These are phyloP conservation scores for Julus scanicus DNA, from an alignment of 2,888 invertebrate species.

Conservation along the genomic window DNA sequence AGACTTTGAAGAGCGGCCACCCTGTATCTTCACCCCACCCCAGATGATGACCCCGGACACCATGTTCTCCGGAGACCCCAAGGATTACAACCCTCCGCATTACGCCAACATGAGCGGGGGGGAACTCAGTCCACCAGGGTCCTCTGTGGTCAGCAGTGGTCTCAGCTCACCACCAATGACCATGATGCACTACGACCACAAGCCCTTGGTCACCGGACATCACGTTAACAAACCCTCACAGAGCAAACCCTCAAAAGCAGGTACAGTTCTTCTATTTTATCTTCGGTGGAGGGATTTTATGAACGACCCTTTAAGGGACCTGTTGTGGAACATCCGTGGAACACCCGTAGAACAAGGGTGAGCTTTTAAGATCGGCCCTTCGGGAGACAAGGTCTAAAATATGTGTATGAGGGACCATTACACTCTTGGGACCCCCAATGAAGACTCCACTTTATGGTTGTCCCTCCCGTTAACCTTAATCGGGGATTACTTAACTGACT, in stretches of 20 bases:
- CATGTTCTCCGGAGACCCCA: conserved; percentile 45
- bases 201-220: not conserved
- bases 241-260: conserved; percentile 53
- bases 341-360: too few relatives aligned
- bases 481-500: too few relatives aligned
- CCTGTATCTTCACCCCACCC: conserved; percentile 55
- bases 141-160: conserved; percentile 54
- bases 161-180: conserved; percentile 41
- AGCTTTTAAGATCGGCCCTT: too few relatives aligned
- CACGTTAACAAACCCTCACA: conserved; percentile 42
- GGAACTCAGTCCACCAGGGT: conserved; percentile 51
- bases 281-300: not conserved
- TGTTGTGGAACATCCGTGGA: too few relatives aligned
- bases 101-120: conserved; percentile 10
- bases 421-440: too few relatives aligned
- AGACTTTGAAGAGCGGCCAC: conserved; percentile 56
- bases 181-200: conserved; percentile 52
- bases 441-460: too few relatives aligned
- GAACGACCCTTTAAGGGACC: not conserved
- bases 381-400: too few relatives aligned
- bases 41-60: conserved; percentile 57
- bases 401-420: too few relatives aligned
- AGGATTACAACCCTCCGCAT: conserved; percentile 54
- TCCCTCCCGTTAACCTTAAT: too few relatives aligned
- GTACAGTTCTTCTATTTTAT: too few relatives aligned